phyloP scores from a whole-genome alignment of 2,113 vertebrate genomes.

The Pelusios castaneus region DNA sequence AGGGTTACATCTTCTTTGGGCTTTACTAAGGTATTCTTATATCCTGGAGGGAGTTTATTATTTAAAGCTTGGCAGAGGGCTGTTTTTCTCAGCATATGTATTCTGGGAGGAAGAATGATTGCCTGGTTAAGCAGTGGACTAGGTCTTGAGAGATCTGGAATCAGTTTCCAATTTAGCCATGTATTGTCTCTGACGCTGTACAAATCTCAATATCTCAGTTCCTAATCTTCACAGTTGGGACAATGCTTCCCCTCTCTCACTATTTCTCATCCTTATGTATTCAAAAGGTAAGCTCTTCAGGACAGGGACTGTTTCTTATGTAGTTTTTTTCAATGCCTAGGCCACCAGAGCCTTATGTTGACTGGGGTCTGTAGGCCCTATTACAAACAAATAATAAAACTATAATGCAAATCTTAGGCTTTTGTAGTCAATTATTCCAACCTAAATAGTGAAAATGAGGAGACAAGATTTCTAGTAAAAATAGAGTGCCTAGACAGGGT shows the following conservation, averaged over 20 bases:
- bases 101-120: background rate
- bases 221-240: background rate
- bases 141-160: background rate
- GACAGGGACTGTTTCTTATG: too few relatives aligned
- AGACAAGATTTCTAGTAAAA: background rate
- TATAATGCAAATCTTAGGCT: background rate
- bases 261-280: background rate
- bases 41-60: background rate
- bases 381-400: background rate
- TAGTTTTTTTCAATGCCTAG: accelerated
- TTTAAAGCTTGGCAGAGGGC: background rate
- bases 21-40: background rate
- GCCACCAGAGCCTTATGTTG: background rate
- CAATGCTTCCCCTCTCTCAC: background rate
- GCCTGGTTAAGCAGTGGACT: background rate
- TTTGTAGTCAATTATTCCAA: background rate
- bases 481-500: background rate
- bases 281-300: too few relatives aligned
- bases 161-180: background rate
- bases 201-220: background rate
- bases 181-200: background rate
- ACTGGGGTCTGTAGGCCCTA: background rate
- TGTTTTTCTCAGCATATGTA: background rate
- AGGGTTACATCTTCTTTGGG: background rate
- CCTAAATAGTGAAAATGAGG: background rate